Percentiles rank a stretch among this genome's conserved stretches.
Evolutionary conservation across 2,113 vertebrate species (phyloP).

Genomic region (Phoenicopterus ruber): DNA sequence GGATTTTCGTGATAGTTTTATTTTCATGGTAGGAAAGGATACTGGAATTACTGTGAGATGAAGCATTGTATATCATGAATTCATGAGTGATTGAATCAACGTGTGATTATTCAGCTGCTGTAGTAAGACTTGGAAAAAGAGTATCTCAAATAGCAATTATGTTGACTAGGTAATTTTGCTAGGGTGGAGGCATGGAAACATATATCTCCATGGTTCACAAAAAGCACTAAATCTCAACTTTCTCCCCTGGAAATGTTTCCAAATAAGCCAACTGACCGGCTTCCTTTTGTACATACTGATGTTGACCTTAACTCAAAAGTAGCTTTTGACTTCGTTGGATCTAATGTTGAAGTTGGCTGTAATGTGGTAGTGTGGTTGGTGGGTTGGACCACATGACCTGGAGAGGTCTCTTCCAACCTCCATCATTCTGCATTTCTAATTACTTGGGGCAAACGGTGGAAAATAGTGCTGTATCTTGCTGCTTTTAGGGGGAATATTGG

Average conservation of each 20-base stretch:
- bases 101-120: background rate
- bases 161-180: background rate
- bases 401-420: background rate
- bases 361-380: background rate
- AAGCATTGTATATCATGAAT: background rate
- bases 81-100: background rate
- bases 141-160: background rate
- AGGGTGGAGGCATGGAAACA: accelerated
- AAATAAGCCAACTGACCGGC: background rate
- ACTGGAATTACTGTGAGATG: background rate
- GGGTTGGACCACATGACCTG: background rate
- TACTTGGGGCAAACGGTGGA: background rate
- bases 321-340: background rate
- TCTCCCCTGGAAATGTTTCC: background rate
- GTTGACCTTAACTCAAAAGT: background rate
- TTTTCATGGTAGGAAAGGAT: background rate
- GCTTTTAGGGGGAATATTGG: background rate
- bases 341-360: background rate
- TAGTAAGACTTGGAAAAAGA: background rate
- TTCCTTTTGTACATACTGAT: background rate
- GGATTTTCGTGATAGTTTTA: background rate
- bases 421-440: background rate
- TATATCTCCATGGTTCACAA: background rate
- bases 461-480: background rate
- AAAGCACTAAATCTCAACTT: background rate